A percentile compares a stretch with the other conserved stretches of the same genome.
phyloP scores from a whole-genome alignment of 2,113 vertebrate genomes.

The Merops nubicus region DNA sequence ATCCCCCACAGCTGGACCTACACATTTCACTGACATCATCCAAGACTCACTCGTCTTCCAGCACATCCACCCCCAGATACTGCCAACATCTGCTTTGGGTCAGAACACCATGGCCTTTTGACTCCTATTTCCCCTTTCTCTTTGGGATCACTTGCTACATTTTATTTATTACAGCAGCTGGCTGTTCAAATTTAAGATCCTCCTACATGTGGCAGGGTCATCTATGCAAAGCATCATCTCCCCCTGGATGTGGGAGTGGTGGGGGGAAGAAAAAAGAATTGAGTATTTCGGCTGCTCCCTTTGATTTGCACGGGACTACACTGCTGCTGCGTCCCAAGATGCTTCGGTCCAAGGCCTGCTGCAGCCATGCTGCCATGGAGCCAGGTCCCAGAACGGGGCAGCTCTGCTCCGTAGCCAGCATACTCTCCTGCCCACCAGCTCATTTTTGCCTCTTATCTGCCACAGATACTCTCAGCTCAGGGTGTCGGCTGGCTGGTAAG shows the following conservation, averaged over 20 bases:
- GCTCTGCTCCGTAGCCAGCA: neutral
- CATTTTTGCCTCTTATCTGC: neutral
- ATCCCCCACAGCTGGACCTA: neutral
- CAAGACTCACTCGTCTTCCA: neutral
- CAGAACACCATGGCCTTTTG: neutral
- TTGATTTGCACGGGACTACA: neutral
- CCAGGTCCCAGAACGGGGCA: neutral
- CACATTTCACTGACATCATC: neutral
- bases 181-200: neutral
- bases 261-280: neutral
- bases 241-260: neutral
- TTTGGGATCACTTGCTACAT: neutral
- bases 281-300: neutral
- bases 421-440: fast-evolving
- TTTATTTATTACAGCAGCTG: conserved; percentile 33
- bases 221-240: neutral
- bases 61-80: neutral
- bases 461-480: neutral
- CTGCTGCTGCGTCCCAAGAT: fast-evolving
- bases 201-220: neutral
- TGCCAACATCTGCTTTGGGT: neutral
- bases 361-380: fast-evolving
- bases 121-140: neutral
- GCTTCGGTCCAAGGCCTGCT: fast-evolving
- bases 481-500: neutral